Percentiles rank a stretch among this genome's conserved stretches.
phyloP scores from a whole-genome alignment of 2,113 vertebrate species.

The Hemiprocne comata region DNA sequence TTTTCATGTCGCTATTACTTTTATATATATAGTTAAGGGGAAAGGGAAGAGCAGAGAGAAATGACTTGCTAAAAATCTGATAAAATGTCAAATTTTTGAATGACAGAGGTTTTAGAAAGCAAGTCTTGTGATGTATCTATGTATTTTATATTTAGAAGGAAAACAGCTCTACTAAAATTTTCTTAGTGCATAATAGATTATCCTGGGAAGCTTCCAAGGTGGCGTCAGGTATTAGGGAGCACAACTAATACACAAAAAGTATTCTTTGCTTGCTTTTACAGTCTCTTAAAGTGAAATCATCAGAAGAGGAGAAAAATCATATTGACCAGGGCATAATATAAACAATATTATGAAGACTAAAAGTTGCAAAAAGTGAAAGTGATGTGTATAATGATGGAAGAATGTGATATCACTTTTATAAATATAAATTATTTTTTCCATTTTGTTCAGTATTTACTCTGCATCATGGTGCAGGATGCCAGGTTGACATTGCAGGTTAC shows the following conservation, averaged over 20 bases:
- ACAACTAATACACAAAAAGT: background rate
- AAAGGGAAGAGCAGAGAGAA: background rate
- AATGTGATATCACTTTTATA: background rate
- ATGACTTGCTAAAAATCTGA: background rate
- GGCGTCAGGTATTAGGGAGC: background rate
- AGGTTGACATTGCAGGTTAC: background rate
- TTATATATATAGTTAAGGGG: background rate
- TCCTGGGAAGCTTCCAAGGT: background rate
- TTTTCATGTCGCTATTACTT: background rate
- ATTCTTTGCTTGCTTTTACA: background rate
- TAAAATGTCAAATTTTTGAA: background rate
- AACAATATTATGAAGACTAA: background rate
- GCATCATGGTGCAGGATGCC: background rate
- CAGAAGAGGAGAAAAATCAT: background rate
- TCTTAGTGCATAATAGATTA: background rate
- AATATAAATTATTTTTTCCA: background rate
- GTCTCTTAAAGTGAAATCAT: background rate
- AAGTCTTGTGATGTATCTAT: background rate
- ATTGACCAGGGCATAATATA: background rate
- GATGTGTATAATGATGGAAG: background rate
- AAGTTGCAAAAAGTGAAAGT: background rate
- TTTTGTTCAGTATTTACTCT: background rate
- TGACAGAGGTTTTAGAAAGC: background rate
- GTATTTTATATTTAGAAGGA: background rate
- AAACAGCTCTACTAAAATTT: background rate